Evolutionary conservation across 2,113 vertebrate species (phyloP), one percentile per base, ranked within the genome.

Genomic region (Stercorarius parasiticus): DNA sequence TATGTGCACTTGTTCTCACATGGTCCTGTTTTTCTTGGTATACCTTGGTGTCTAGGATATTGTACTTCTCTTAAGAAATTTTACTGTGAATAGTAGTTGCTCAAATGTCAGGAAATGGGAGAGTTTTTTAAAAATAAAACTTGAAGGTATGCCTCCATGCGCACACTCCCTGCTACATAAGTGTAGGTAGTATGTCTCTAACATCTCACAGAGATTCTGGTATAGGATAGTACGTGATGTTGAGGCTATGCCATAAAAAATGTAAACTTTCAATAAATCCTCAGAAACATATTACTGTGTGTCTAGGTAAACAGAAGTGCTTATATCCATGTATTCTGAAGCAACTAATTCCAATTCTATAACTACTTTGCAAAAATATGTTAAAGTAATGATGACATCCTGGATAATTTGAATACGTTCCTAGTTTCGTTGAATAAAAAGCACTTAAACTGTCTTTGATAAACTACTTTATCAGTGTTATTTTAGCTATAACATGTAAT

Each of bases 401-500:
- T 73, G 59, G 50, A 62, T 77, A 88, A 86, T 86, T 70, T 61
- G 29, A 79, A 71, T 84, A 52, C 20, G 79, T 91, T 71, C 43
- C n/a, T 82, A 45, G 18, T 82, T 74, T 64, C 0, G 0, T 40
- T 80, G 45, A 85, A 77, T 95, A 93, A 58, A 70, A 83, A 88
- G 30, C 32, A 66, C 36, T 92, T 88, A 69, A 87, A 64, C 61
- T 72, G 42, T 53, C 47, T 80, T 71, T 66, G 74, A 77, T 83
- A 80, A 89, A 87, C 40, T 89, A 43, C 26, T 89, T 93, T 49
- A 77, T 92, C 67, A 69, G 27, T 92, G 67, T 80, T 95, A n/a
- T 83, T 92, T 93, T 92, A 74, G 76, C 91, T 88, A 9, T 81
- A 88, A 58, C 45, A 73, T 92, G 67, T 52, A 86, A 62, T 50